Evolutionary conservation across 2,113 vertebrate species (phyloP).

Genomic region (Chionomys nivalis): DNA sequence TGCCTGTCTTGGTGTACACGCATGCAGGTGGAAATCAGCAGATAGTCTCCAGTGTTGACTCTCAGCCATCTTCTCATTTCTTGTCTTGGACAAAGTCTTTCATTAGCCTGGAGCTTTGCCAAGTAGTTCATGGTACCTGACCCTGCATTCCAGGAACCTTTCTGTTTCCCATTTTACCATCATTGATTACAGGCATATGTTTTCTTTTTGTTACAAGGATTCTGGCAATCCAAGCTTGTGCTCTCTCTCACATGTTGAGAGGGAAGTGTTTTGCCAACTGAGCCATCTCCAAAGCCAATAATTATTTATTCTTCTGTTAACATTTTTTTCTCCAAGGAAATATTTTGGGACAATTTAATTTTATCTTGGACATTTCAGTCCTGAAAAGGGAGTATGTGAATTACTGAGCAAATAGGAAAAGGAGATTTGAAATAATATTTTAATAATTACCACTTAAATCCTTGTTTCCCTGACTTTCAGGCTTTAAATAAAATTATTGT

Average conservation of each 20-base stretch:
- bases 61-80: not conserved
- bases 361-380: conserved; percentile 32
- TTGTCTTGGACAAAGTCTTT: not conserved
- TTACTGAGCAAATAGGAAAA: not conserved
- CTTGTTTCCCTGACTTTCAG: not conserved
- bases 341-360: not conserved
- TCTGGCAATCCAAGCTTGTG: not conserved
- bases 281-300: not conserved
- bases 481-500: conserved; percentile 22
- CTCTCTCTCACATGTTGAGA: not conserved
- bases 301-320: not conserved
- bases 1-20: not conserved
- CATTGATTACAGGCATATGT: not conserved
- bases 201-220: not conserved
- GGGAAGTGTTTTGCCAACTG: not conserved
- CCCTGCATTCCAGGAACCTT: not conserved
- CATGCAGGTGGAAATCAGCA: not conserved
- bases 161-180: not conserved
- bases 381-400: not conserved
- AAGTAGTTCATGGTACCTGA: too few relatives aligned
- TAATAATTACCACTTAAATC: not conserved
- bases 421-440: conserved; percentile 18
- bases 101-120: not conserved
- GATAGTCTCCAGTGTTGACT: not conserved
- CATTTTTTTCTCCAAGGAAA: conserved; percentile 4